Evolutionary conservation across 2,888 invertebrate species (phyloP), one percentile per base, ranked within the genome.

Genomic region (Drosophila cracens): DNA sequence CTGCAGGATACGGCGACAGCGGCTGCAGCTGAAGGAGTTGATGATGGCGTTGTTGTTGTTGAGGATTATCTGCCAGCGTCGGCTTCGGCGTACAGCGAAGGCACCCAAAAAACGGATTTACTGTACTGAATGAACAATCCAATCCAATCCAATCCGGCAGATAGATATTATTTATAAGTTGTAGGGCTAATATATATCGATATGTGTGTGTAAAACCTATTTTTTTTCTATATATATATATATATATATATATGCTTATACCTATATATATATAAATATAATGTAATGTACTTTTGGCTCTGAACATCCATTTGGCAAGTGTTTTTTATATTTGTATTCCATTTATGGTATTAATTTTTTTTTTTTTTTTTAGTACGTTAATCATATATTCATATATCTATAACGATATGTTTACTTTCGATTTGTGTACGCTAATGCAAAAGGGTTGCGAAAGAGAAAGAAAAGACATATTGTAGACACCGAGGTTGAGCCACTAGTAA

Each of bases 41-140:
- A 56, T n/a, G 46, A 46, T 46, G 25, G 46, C 16, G 7, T 46
- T 46, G 46, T 46, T 21, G 43, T 13, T 8, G 78, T 73, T 10
- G 87, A 83, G 78, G 80, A 83, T 2, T 82, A 76, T 62, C 67
- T 74, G 52, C 40, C 72, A 27, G 69, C 79, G 46, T 62, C 79
- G 40, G 62, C 59, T 31, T 59, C 78, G 52, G 92, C 51, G 38
- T 93, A 93, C 79, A 93, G 93, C 79, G 93, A 93, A 78, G 93
- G 93, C 76, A 90, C 93, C 49, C 90, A 92, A 73, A 93, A 93
- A 82, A 92, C 93, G 8, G 93, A 93, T 86, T 87, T 93, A 82
- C 83, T 93, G 73, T 93, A 93, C 85, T 93, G 86, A 79, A 62
- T 34, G 25, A 58, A 16, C 43, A 53, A 56, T 29, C 25, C 18